Conservation (phyloP, 1,140 invertebrate genomes). For the Ceratosolen solmsi region DNA sequence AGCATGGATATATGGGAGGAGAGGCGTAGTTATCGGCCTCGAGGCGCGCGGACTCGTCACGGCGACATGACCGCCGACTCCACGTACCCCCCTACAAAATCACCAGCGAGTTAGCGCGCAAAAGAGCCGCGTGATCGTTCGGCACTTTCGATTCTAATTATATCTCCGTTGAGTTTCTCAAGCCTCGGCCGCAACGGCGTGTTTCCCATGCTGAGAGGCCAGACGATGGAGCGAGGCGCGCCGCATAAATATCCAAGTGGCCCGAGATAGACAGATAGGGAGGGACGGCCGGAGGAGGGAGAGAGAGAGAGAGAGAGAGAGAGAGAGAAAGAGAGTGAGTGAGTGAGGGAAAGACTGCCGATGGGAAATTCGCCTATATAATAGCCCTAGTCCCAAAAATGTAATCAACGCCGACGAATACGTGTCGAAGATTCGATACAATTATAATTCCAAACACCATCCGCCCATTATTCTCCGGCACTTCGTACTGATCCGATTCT, state of each 20-base stretch:
- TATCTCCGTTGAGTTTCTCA: slow-evolving; percentile 55
- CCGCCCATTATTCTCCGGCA: too few species aligned
- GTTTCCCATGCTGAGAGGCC: slow-evolving; percentile 28
- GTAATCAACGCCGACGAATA: slow-evolving; percentile 21
- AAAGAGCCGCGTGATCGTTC: slow-evolving; percentile 54
- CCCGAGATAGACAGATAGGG: not conserved
- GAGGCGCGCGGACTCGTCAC: not conserved
- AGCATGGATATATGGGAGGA: too few species aligned
- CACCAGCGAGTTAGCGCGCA: slow-evolving; percentile 56
- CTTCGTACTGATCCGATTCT: too few species aligned
- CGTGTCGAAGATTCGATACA: not conserved
- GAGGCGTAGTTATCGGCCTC: too few species aligned
- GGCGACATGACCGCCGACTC: not conserved
- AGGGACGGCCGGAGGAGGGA: not conserved
- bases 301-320: not conserved
- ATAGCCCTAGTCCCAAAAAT: not conserved
- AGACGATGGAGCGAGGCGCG: not conserved
- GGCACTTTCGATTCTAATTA: slow-evolving; percentile 65
- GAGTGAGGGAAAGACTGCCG: not conserved
- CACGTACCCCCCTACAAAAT: slow-evolving; percentile 51
- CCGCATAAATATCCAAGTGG: not conserved
- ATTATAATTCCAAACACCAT: not conserved
- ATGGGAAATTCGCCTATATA: not conserved
- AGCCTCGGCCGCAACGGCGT: slow-evolving; percentile 4
- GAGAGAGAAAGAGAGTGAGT: not conserved